Evolutionary conservation across 2,797 vertebrate species (phyloP).

Genomic region (Hephaestus fuliginosus): DNA sequence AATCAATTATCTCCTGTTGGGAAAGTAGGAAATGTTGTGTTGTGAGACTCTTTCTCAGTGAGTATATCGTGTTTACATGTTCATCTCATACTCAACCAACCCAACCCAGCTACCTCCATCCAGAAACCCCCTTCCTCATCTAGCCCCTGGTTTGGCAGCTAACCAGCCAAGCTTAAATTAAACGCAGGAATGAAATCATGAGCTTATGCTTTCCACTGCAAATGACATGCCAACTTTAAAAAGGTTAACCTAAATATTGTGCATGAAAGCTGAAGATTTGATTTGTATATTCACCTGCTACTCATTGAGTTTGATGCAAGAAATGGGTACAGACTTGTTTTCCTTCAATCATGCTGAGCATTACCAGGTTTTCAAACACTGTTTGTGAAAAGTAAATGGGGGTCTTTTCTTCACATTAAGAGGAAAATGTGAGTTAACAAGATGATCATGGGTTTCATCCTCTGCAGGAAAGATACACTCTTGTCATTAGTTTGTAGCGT

Average conservation of each 20-base stretch:
- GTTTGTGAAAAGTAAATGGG: constrained; percentile 9
- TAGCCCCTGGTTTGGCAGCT: constrained; percentile 82
- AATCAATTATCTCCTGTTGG: constrained; percentile 93
- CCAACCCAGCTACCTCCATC: constrained; percentile 75
- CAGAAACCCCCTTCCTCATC: constrained; percentile 73
- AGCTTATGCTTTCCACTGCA: constrained; percentile 63
- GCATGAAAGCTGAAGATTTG: constrained; percentile 75
- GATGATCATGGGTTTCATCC: constrained; percentile 44
- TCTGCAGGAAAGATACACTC: constrained; percentile 40
- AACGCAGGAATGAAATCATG: constrained; percentile 71
- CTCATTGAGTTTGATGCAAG: constrained; percentile 73
- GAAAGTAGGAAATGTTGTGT: constrained; percentile 93
- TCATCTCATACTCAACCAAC: constrained; percentile 89
- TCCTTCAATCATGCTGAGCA: constrained; percentile 75
- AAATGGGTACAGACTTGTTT: constrained; percentile 36
- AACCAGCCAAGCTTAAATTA: constrained; percentile 70
- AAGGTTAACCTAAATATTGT: constrained; percentile 44
- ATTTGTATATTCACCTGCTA: constrained; percentile 74
- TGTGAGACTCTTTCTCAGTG: constrained; percentile 96
- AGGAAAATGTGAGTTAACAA: constrained; percentile 18
- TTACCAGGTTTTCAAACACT: constrained; percentile 74
- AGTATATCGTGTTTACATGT: constrained; percentile 95
- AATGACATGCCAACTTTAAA: constrained; percentile 59
- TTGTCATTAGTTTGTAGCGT: constrained; percentile 31
- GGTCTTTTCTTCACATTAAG: constrained; percentile 18